Percentiles rank a stretch among this genome's conserved stretches.
Evolutionary conservation across 2,888 invertebrate species (phyloP).

Genomic region (Iphiclides podalirius): DNA sequence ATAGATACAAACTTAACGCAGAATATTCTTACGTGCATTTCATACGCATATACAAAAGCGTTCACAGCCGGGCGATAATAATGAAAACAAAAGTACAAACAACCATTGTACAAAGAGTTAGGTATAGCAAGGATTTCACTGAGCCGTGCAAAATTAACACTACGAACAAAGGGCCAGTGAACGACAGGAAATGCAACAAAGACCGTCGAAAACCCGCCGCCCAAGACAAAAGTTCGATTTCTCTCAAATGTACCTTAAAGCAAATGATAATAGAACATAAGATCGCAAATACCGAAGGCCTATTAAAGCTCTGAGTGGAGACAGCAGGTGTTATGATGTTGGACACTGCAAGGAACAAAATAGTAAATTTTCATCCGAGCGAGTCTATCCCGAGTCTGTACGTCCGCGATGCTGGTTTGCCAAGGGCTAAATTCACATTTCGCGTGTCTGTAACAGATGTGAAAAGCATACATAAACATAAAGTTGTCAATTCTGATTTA

Average conservation of each 20-base stretch:
- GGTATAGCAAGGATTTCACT: conserved; percentile 4
- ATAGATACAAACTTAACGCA: too few relatives aligned
- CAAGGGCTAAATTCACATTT: too few relatives aligned
- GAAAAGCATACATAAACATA: background rate
- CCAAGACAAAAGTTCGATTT: background rate
- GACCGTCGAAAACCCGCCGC: conserved; percentile 17
- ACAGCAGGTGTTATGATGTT: conserved; percentile 49
- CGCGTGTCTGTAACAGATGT: background rate
- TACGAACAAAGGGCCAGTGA: conserved; percentile 25
- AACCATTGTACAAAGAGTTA: background rate
- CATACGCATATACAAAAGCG: background rate
- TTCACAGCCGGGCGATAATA: background rate
- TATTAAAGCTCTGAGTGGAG: conserved; percentile 3
- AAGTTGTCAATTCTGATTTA: conserved; percentile 1
- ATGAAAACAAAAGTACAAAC: conserved; percentile 5
- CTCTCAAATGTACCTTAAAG: conserved; percentile 5
- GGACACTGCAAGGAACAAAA: conserved; percentile 39
- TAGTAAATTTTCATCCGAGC: too few relatives aligned
- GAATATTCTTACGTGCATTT: background rate
- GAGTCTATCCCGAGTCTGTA: too few relatives aligned
- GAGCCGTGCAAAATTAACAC: conserved; percentile 2
- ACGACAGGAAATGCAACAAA: conserved; percentile 24
- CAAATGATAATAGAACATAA: background rate
- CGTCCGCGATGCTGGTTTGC: too few relatives aligned
- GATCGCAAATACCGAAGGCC: too few relatives aligned